Evolutionary conservation across 35 echinoderm and acorn worm species (phyloP).

Genomic region (Lytechinus variegatus): DNA sequence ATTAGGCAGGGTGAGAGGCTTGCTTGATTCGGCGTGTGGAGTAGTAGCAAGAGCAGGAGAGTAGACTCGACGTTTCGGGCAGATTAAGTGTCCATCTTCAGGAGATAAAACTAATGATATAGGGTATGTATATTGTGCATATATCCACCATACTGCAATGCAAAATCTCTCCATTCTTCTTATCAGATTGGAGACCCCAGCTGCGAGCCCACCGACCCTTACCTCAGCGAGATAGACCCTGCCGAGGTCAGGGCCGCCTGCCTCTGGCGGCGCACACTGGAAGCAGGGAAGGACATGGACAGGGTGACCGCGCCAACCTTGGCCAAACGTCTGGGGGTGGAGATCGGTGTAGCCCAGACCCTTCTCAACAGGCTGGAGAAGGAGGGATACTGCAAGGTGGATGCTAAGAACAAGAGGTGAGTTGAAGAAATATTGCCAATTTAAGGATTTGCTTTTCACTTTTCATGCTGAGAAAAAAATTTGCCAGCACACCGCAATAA

Average conservation of each 20-base stretch:
- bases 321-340: slow-evolving; percentile 78
- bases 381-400: slow-evolving; percentile 71
- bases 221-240: slow-evolving; percentile 61
- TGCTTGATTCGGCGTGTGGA: too few relatives aligned
- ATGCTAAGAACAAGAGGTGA: slow-evolving; percentile 90
- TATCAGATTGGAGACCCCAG: slow-evolving; percentile 44
- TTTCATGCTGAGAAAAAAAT: too few relatives aligned
- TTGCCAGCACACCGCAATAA: too few relatives aligned
- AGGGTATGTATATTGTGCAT: too few relatives aligned
- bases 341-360: slow-evolving; percentile 77
- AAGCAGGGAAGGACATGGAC: slow-evolving; percentile 67
- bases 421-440: background rate
- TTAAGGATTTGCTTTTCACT: too few relatives aligned
- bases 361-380: slow-evolving; percentile 87
- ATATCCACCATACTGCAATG: background rate
- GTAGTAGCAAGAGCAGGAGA: too few relatives aligned
- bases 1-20: too few relatives aligned
- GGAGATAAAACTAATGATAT: too few relatives aligned
- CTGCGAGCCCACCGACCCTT: slow-evolving; percentile 70
- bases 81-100: too few relatives aligned
- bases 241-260: slow-evolving; percentile 70
- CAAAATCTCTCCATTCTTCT: background rate
- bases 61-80: too few relatives aligned
- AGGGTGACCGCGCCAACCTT: slow-evolving; percentile 69
- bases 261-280: slow-evolving; percentile 80